Evolutionary conservation across 1,140 invertebrate species (phyloP), one percentile per base, ranked within the genome.

Genomic region (Cylas formicarius): DNA sequence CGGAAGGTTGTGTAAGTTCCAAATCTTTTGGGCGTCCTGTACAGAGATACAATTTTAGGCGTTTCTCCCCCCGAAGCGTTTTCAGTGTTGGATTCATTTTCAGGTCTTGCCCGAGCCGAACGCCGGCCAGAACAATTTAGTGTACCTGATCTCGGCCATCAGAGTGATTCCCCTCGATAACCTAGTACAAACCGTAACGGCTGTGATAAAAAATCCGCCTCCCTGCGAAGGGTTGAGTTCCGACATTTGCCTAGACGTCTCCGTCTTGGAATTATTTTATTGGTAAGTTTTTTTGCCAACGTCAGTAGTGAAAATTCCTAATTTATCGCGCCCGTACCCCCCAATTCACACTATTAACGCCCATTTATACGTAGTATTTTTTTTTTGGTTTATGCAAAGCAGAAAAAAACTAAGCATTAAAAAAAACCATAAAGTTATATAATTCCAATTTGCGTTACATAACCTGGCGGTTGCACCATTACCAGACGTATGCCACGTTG

Each of bases 121-220:
- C 65, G 67, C 76, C 14, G 79, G 84, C 50, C 86, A 90, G 63
- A 72, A 81, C 51, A 77, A 85, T 24, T 69, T 92, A 52, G 86
- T 92, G 3, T 75, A 88, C 38, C 70, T 91, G 44, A 80, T 92
- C 10, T 80, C 78, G 37, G 80, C 84, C 8, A 84, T 93, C 37
- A 77, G 84, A 56, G 85, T 89, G 0, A 80, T 93, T 69, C 87
- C 88, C 1, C 79, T 88, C 47, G 87, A 92, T 58, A 85, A 81
- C 18, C 72, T 92, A 40, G 82, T 93, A n/a, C 81, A 87, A 68
- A 90, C 84, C 2, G 75, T 91, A 9, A 81, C 84, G 61, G 79
- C 81, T 61, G 86, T 88, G 24, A 76, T 90, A 21, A 87, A 82
- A 64, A 80, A 82, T 46, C 86, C 83, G 13, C 83, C 84, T 10